A percentile compares a stretch with the other conserved stretches of the same genome.
Evolutionary conservation across 2,797 vertebrate genomes (phyloP).

Genomic region (Coranthus polyacanthus): DNA sequence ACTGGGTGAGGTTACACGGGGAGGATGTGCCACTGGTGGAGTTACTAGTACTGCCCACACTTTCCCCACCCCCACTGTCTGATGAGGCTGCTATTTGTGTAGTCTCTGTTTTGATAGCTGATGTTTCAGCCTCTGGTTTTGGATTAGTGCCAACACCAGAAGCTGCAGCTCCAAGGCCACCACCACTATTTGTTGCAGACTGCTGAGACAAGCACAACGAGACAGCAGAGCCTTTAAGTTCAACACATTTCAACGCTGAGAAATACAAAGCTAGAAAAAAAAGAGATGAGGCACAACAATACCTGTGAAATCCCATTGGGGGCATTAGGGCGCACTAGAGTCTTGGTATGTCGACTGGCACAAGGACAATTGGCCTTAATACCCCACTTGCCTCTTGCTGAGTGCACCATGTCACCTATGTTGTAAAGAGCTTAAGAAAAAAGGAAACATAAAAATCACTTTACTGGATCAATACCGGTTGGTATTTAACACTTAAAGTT

Average conservation of each 20-base stretch:
- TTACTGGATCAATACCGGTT: background rate
- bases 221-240: background rate
- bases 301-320: constrained; percentile 99
- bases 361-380: constrained; percentile 99
- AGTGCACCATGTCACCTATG: constrained; percentile 99
- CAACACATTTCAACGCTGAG: constrained; percentile 3
- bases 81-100: constrained; percentile 59
- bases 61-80: constrained; percentile 78
- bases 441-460: background rate
- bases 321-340: constrained; percentile 91
- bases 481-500: background rate
- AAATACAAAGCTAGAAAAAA: constrained; percentile 1
- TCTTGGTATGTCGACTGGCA: constrained; percentile 94
- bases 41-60: constrained; percentile 65
- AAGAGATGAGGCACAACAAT: constrained; percentile 52
- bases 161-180: constrained; percentile 67
- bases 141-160: constrained; percentile 58
- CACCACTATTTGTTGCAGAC: constrained; percentile 75
- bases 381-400: constrained; percentile 98
- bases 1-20: constrained; percentile 67
- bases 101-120: constrained; percentile 78
- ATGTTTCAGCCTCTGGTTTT: constrained; percentile 79
- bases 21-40: constrained; percentile 83
- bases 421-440: constrained; percentile 92
- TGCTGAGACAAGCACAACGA: constrained; percentile 63